These are phyloP conservation scores for Sus scrofa DNA, from an alignment of 2,113 vertebrate species.

Conservation along the genomic window T2T-Sscrofa CM000830.6:117995501-117996000, in stretches of 20 bases:
- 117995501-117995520: too few relatives aligned
- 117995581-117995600: neutral
- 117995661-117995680: neutral
- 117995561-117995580: too few relatives aligned
- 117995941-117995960: neutral
- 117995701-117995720: constrained; percentile 3
- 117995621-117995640: neutral
- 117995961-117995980: neutral
- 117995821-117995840: neutral
- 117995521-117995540: too few relatives aligned
- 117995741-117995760: constrained; percentile 29
- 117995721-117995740: neutral
- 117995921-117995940: constrained; percentile 41
- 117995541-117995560: too few relatives aligned
- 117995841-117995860: neutral
- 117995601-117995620: neutral
- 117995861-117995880: constrained; percentile 49
- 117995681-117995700: neutral
- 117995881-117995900: constrained; percentile 10
- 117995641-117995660: neutral
- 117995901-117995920: neutral
- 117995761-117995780: constrained; percentile 51
- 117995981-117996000: neutral
- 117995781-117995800: constrained; percentile 55
- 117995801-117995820: constrained; percentile 17